Evolutionary conservation across 2,113 vertebrate species (phyloP), one percentile per base, ranked within the genome.

Genomic region (Cromileptes altivelis): DNA sequence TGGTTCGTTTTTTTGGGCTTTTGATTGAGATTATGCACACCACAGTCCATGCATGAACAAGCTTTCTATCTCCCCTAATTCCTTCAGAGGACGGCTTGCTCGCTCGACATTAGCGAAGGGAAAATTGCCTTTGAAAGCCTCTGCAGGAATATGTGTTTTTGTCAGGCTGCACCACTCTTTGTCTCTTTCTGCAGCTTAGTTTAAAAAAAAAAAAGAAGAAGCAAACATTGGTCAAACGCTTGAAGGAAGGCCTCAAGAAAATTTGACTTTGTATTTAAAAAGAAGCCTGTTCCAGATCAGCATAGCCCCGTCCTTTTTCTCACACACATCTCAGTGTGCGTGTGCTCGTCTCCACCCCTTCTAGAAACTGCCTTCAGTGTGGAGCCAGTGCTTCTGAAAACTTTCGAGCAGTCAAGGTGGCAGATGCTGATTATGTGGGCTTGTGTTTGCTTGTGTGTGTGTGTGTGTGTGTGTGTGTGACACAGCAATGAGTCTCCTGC

Each of bases 61-160:
- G 55, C 65, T 49, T 27, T 56, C 58, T 23, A 53, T 75, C 65
- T 79, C 50, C 47, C 30, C n/a, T 73, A 57, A 84, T 82, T 70
- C 71, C 1, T 33, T 79, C 55, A n/a, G 45, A 70, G 64, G 33
- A 17, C 4, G 1, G 27, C 47, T 62, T 45, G 53, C 68, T 80
- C 9, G 11, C 69, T 40, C n/a, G 9, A 82, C 70, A 83, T 81
- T 81, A 82, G 70, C 11, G 1, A 27, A 60, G 53, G 62, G 17
- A 25, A 75, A 84, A 74, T 79, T 85, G 76, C 60, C 25, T 71
- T 68, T 81, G 40, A 78, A 70, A 90, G 21, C 57, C 56, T 75
- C 12, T 25, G 64, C 42, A 60, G 75, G 72, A 52, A 15, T 21
- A 4, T 49, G 42, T 68, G 25, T 75, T 77, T 73, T n/a, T 72